Percentiles rank a stretch among this genome's conserved stretches.
Evolutionary conservation across 2,113 vertebrate species (phyloP).

Genomic region (Galbula dea): DNA sequence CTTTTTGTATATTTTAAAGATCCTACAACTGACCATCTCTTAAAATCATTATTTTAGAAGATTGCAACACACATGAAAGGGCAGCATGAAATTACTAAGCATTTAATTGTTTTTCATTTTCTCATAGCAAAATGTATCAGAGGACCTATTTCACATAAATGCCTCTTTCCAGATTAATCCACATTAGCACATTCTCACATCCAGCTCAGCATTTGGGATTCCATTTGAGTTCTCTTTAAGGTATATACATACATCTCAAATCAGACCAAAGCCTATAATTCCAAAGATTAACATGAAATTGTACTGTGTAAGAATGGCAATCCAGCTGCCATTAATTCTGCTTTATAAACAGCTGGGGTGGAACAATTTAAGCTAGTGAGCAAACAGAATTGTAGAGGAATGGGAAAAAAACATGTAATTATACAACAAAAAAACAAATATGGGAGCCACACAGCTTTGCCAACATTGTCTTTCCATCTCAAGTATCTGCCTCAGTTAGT

Average conservation of each 20-base stretch:
- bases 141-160: not conserved
- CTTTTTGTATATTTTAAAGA: too few relatives aligned
- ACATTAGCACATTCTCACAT: not conserved
- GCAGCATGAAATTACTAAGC: not conserved
- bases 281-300: not conserved
- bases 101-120: not conserved
- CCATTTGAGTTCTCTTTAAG: not conserved
- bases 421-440: slow-evolving; percentile 38
- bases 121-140: not conserved
- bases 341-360: slow-evolving; percentile 33
- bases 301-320: not conserved
- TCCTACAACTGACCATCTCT: not conserved
- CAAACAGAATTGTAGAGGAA: slow-evolving; percentile 23
- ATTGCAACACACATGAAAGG: not conserved
- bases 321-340: slow-evolving; percentile 35
- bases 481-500: not conserved
- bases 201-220: not conserved
- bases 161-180: not conserved
- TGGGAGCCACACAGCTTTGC: slow-evolving; percentile 17
- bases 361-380: slow-evolving; percentile 33
- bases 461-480: slow-evolving; percentile 31
- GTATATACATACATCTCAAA: not conserved
- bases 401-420: slow-evolving; percentile 14
- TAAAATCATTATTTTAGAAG: not conserved
- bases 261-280: not conserved